Base-by-base conservation (phyloP, 2,888 invertebrate species). In the Camptogramma bilineatum region DNA sequence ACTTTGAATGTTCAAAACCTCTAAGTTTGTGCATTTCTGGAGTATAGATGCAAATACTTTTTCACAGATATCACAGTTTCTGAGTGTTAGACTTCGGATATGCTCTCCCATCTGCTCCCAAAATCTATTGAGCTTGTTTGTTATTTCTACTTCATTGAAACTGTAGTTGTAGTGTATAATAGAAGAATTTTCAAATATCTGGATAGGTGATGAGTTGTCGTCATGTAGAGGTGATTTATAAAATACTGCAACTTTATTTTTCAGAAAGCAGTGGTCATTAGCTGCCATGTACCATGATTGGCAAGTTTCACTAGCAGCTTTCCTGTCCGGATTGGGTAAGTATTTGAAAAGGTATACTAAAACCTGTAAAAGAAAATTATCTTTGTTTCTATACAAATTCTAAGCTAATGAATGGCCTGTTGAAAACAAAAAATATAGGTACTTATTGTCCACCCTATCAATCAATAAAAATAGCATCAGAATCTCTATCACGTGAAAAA, bases 201-300 rank as follows among this genome's bases (percentile, higher is more conserved):
- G 78, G 0, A 93, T 76, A 17, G 90, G 87, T 54, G 90, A 87
- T 62, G 73, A 72, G 10, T 81, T 76, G 62, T 91, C 91, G 72
- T 93, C 90, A 73, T 86, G 87, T 19, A 92, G 76, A 58, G 82
- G 75, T 64, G 91, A 79, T 80, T 90, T 93, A 65, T 87, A 91
- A 64, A 94, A 89, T 42, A 93, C 81, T 51, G 94, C 87, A 31
- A 91, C 84, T 82, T 95, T 93, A 60, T 87, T 88, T 75, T 94
- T 94, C 64, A 93, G 82, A 73, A 94, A 94, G 66, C 94, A 93
- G 68, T 94, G 91, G 75, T 95, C 94, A 74, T 95, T 94, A 5
- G 95, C 94, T 13, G 96, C 96, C 66, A 94, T 93, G 69, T 95
- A 94, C 96, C 96, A 96, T 0, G 93, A 87, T 17, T 85, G 92